Conservation (phyloP, 2,797 vertebrate species). For the Clarias fuscus region DNA sequence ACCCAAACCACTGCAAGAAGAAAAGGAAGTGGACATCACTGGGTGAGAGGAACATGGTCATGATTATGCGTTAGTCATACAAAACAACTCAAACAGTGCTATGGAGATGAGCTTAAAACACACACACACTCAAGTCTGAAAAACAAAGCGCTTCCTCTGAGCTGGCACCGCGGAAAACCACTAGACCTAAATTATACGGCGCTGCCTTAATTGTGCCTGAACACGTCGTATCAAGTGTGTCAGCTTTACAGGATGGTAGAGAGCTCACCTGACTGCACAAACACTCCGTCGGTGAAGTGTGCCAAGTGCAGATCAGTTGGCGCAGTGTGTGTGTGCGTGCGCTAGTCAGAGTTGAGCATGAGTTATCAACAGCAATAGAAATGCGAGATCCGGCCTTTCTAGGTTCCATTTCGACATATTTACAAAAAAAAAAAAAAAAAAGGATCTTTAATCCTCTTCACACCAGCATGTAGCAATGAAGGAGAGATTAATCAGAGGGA, state of each 20-base stretch:
- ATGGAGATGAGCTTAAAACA: constrained; percentile 13
- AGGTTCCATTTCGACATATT: neutral
- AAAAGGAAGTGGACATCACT: constrained; percentile 36
- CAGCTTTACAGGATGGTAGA: too few species aligned
- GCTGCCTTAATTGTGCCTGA: neutral
- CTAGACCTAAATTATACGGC: neutral
- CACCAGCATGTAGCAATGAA: neutral
- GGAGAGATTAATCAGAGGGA: neutral
- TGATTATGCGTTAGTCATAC: neutral
- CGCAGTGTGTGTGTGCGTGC: neutral
- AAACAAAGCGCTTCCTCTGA: constrained; percentile 1
- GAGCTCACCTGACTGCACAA: neutral
- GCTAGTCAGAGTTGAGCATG: neutral
- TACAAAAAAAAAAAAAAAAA: too few species aligned
- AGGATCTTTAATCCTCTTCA: neutral
- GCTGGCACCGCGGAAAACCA: neutral
- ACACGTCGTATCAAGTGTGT: neutral
- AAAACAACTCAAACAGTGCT: constrained; percentile 22
- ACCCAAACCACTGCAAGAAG: neutral
- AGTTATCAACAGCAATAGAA: neutral
- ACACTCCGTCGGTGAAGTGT: neutral
- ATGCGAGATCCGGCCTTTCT: neutral
- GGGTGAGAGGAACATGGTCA: constrained; percentile 3
- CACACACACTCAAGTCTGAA: neutral
- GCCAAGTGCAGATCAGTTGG: neutral